Evolutionary conservation across 1,140 invertebrate genomes (phyloP).

Genomic region (Ips typographus): DNA sequence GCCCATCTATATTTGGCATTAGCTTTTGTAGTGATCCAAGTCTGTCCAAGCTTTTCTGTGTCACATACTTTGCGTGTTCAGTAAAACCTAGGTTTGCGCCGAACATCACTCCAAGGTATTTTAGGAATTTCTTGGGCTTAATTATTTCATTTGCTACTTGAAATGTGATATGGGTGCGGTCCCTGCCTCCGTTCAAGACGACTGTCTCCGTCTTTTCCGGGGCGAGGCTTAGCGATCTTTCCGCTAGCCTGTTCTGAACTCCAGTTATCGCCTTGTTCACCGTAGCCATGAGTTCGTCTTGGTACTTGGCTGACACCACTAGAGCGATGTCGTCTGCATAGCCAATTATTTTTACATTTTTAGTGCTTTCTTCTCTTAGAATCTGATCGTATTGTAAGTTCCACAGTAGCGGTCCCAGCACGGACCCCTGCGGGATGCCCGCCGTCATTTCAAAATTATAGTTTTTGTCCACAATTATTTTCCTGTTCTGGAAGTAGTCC

Average conservation of each 20-base stretch:
- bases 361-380: constrained; percentile 32
- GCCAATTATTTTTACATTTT: constrained; percentile 25
- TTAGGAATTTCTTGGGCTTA: constrained; percentile 12
- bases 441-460: not conserved
- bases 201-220: constrained; percentile 38
- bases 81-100: constrained; percentile 9
- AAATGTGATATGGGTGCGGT: not conserved
- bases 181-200: constrained; percentile 18
- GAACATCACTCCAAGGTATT: constrained; percentile 30
- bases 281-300: constrained; percentile 21
- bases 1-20: constrained; percentile 31
- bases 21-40: constrained; percentile 8
- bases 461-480: not conserved
- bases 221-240: constrained; percentile 35
- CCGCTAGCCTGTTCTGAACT: constrained; percentile 30
- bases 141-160: not conserved
- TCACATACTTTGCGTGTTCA: constrained; percentile 7
- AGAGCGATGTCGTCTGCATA: constrained; percentile 41
- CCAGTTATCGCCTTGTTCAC: constrained; percentile 24
- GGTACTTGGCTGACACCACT: constrained; percentile 30
- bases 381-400: constrained; percentile 46
- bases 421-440: constrained; percentile 40
- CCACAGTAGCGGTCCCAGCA: constrained; percentile 47
- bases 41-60: constrained; percentile 8
- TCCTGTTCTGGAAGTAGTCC: not conserved